Evolutionary conservation across 2,797 vertebrate species (phyloP).

Genomic region (Columba guinea): DNA sequence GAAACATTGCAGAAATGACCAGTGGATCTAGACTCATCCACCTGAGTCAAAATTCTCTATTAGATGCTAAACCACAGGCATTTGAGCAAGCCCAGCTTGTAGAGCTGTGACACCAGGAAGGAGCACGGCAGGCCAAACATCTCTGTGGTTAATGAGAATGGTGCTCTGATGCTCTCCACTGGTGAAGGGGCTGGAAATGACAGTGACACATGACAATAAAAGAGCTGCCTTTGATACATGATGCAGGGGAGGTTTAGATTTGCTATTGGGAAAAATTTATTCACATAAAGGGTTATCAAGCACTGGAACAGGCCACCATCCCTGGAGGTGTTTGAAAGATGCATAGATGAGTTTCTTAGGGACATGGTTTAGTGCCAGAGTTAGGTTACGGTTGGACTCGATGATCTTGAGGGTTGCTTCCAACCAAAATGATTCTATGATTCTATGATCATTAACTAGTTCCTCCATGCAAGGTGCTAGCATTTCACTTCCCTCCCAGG

Average conservation of each 20-base stretch:
- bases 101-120: not conserved
- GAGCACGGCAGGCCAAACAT: not conserved
- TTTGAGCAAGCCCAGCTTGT: not conserved
- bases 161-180: accelerated
- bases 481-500: not conserved
- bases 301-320: too few relatives aligned
- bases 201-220: not conserved
- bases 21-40: accelerated
- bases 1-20: too few relatives aligned
- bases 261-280: too few relatives aligned
- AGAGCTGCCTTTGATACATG: not conserved
- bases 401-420: too few relatives aligned
- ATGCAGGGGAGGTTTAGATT: too few relatives aligned
- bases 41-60: not conserved
- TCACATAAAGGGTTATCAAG: too few relatives aligned
- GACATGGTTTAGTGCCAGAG: too few relatives aligned
- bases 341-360: too few relatives aligned
- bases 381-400: too few relatives aligned
- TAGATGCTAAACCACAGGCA: not conserved
- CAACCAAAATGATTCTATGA: too few relatives aligned
- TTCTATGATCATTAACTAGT: not conserved
- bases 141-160: not conserved
- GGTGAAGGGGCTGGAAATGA: not conserved
- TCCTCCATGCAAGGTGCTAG: not conserved
- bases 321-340: too few relatives aligned